Conservation (phyloP, 1,140 invertebrate genomes). For the Babylonia areolata region DNA sequence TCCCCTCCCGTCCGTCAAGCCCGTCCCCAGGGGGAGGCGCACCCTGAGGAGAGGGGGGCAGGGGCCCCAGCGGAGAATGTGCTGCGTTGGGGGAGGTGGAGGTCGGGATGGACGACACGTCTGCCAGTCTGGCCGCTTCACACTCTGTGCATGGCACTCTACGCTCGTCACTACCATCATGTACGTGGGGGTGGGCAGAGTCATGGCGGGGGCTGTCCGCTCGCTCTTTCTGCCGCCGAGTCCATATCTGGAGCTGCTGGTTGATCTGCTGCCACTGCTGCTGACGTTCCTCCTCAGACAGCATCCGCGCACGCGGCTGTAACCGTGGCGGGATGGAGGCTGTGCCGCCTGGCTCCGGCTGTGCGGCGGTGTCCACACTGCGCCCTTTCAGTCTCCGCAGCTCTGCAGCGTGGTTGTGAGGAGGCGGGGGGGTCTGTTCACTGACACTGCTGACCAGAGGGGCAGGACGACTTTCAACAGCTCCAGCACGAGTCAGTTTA, state of each 20-base stretch:
- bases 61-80: conserved; percentile 45
- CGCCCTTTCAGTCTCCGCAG: conserved; percentile 24
- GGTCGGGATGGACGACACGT: neutral
- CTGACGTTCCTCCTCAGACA: conserved; percentile 69
- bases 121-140: conserved; percentile 18
- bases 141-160: conserved; percentile 34
- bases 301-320: conserved; percentile 57
- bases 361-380: conserved; percentile 45
- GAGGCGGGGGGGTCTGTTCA: conserved; percentile 29
- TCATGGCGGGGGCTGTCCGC: conserved; percentile 29
- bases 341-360: conserved; percentile 31
- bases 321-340: conserved; percentile 57
- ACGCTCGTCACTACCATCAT: conserved; percentile 32
- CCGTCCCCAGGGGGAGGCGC: neutral
- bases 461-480: conserved; percentile 17
- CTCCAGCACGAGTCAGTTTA: conserved; percentile 17
- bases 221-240: conserved; percentile 61
- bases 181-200: conserved; percentile 36
- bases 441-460: conserved; percentile 38
- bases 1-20: conserved; percentile 14
- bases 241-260: conserved; percentile 71
- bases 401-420: conserved; percentile 24
- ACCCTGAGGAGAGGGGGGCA: conserved; percentile 11
- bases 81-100: conserved; percentile 36
- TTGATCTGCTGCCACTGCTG: conserved; percentile 69